These are phyloP conservation scores for Camarhynchus parvulus DNA, from an alignment of 2,113 vertebrate genomes.

Conservation along the genomic window DNA sequence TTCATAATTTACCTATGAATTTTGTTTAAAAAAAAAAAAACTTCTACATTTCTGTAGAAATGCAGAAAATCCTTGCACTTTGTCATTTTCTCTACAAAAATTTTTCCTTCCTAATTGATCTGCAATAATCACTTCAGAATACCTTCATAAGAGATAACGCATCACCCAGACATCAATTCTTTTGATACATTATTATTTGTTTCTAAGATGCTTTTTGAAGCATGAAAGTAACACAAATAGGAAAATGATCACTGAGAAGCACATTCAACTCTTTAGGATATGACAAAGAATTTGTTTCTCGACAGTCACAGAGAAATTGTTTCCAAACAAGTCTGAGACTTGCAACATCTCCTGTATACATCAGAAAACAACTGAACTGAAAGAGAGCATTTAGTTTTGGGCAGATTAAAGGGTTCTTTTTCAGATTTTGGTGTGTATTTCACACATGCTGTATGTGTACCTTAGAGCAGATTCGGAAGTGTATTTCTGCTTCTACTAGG, in stretches of 20 bases:
- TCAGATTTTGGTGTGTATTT: background rate
- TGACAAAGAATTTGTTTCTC: background rate
- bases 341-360: background rate
- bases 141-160: background rate
- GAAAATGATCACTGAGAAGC: background rate
- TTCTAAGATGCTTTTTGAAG: background rate
- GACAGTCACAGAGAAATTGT: background rate
- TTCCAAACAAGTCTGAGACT: background rate
- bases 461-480: conserved; percentile 20
- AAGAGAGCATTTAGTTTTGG: background rate
- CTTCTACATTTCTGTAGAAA: background rate
- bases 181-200: background rate
- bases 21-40: background rate
- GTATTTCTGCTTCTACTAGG: conserved; percentile 27
- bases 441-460: background rate
- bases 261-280: background rate
- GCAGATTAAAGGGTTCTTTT: background rate
- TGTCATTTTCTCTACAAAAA: background rate
- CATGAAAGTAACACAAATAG: background rate
- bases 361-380: background rate
- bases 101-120: background rate
- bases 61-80: background rate
- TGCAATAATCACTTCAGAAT: background rate
- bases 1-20: background rate
- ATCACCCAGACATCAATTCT: background rate